Evolutionary conservation across 2,113 vertebrate species (phyloP).

Genomic region (Mesoclemmys tuberculata): DNA sequence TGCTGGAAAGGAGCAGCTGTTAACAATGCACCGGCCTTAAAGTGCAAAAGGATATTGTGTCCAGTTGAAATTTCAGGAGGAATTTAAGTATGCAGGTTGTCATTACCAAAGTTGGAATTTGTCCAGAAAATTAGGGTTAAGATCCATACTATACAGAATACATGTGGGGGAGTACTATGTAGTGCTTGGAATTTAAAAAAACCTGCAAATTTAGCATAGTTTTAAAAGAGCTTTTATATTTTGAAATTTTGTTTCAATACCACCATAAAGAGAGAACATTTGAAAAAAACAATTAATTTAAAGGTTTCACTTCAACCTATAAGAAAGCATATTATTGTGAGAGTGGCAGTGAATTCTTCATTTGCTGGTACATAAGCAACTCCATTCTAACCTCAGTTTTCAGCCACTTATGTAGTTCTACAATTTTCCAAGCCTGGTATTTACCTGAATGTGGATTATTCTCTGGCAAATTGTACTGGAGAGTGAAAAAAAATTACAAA

Average conservation of each 20-base stretch:
- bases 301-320: neutral
- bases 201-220: neutral
- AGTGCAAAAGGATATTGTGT: fast-evolving
- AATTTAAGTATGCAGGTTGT: neutral
- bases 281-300: neutral
- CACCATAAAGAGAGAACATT: neutral
- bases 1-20: neutral
- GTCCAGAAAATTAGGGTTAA: neutral
- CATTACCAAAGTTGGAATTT: neutral
- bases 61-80: fast-evolving
- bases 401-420: fast-evolving
- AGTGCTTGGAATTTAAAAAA: neutral
- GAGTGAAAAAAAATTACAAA: neutral
- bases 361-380: neutral
- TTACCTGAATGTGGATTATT: neutral
- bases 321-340: neutral
- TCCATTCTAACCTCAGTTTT: neutral
- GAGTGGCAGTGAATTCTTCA: neutral
- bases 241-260: neutral
- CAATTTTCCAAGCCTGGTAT: neutral
- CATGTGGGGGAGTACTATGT: neutral
- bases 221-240: neutral
- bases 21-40: fast-evolving
- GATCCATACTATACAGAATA: neutral
- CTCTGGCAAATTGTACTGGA: neutral